Base-by-base conservation (phyloP, 1,140 invertebrate genomes). In the Drosophila sturtevanti region DNA sequence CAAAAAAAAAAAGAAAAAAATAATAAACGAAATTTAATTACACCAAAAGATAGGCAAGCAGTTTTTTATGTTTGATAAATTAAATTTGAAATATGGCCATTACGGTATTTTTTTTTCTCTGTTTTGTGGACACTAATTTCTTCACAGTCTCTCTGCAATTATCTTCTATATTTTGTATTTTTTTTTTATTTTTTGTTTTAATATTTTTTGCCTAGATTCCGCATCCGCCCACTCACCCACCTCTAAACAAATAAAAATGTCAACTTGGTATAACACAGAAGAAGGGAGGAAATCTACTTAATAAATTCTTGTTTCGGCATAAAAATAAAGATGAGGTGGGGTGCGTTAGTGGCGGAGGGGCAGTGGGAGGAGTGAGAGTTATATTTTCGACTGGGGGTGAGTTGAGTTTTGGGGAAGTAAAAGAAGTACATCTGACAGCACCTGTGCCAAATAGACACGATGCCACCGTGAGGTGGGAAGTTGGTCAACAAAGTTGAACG, bases 401-500 rank as follows among this genome's bases (percentile, higher is more conserved):
- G 7, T 4, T 31, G 6, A 31, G n/a, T n/a, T n/a, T n/a, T n/a
- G n/a, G n/a, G n/a, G n/a, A 1, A 31, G 27, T 24, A 24, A 24
- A 31, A 22, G 0, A 24, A 14, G 34, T 27, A 62, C 59, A 65
- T 38, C 51, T 48, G 82, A 77, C 69, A 64, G 56, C 81, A 85
- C 81, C 81, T 85, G 81, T 87, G 78, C 73, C 61, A 44, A 79
- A 76, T 76, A 76, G 72, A 69, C 37, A 52, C 41, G 38, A 31
- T 44, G 11, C 60, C 38, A 11, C 51, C 21, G 16, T 27, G 35
- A 14, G 65, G 60, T 61, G 56, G 59, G 56, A 79, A 79, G 71
- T 87, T 87, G 76, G 84, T 82, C 84, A 87, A 87, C 79, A 87
- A 87, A 86, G 79, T 87, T 87, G 73, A 55, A 61, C 67, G 81